Base-by-base conservation (phyloP, 2,797 vertebrate genomes). In the Bradypodion ventrale region DNA sequence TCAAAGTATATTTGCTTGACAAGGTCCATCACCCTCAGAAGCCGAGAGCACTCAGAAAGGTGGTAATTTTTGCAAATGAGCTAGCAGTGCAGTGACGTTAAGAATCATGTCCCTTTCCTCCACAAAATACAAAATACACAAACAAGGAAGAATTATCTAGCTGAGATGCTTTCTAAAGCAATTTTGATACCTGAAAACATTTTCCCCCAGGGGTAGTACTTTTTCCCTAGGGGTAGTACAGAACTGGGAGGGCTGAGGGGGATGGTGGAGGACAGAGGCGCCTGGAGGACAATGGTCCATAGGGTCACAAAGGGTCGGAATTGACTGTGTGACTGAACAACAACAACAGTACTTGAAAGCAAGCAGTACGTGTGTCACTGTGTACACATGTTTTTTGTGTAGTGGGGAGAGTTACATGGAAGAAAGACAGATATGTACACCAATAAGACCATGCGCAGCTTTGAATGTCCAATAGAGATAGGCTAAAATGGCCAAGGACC, bases 41-140 rank as follows among this genome's bases (percentile, higher is more conserved):
- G 35, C 88, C 80, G 78, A 75, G 83, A 90, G 87, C 85, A 83
- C 75, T 92, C 85, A 78, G 82, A 76, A 90, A 89, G 75, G 85
- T 89, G 88, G 86, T 60, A 76, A 85, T 91, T 88, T 84, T 90
- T 94, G 86, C 89, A 94, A 92, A 94, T 93, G 86, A 93, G 83
- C 49, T 77, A 72, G 73, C 65, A 84, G 68, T 37, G 87, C 60
- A 83, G 88, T 86, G 63, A 52, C 44, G 44, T 74, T 63, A 89
- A 40, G 9, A 85, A 88, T 84, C 40, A 63, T 60, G 21, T 73
- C 82, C 86, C 65, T 42, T 12, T 83, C 62, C 25, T 32, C 3
- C 85, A 78, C 85, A 59, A 32, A 66, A 89, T 44, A 8, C n/a
- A n/a, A n/a, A n/a, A n/a, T n/a, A 60, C 13, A 27, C 29, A 40